Conservation (phyloP, 2,113 vertebrate species). For the Myotis yumanensis region DNA sequence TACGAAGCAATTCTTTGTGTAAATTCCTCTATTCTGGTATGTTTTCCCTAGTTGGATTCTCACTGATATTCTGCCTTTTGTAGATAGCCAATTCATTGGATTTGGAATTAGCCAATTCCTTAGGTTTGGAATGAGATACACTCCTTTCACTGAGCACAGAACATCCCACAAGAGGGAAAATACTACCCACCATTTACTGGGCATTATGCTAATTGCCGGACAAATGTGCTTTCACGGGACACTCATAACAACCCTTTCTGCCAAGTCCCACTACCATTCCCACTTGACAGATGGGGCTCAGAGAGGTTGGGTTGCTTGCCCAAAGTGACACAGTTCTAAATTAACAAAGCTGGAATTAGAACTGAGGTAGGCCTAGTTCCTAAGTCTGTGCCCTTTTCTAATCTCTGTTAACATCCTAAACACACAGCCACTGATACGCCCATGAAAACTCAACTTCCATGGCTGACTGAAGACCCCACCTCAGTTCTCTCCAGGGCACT, state of each 20-base stretch:
- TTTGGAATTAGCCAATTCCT: background rate
- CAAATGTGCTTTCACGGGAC: background rate
- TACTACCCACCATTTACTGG: background rate
- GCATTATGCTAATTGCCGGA: background rate
- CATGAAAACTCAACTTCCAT: background rate
- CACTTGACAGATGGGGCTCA: conserved; percentile 30
- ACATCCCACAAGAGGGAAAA: background rate
- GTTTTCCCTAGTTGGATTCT: background rate
- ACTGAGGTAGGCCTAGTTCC: background rate
- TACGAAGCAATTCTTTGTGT: background rate
- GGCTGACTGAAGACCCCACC: background rate
- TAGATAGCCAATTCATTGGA: background rate
- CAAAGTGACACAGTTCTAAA: background rate
- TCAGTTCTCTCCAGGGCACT: background rate
- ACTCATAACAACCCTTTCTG: background rate
- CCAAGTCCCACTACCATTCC: background rate
- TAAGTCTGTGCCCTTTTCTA: background rate
- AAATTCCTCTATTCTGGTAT: background rate
- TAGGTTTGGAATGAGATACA: background rate
- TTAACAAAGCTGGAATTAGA: background rate
- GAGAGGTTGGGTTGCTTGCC: background rate
- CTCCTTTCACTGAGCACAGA: background rate
- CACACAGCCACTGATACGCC: background rate
- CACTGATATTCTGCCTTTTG: background rate
- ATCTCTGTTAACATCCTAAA: background rate